phyloP scores from a whole-genome alignment of 2,113 vertebrate genomes.

The Anguilla rostrata region DNA sequence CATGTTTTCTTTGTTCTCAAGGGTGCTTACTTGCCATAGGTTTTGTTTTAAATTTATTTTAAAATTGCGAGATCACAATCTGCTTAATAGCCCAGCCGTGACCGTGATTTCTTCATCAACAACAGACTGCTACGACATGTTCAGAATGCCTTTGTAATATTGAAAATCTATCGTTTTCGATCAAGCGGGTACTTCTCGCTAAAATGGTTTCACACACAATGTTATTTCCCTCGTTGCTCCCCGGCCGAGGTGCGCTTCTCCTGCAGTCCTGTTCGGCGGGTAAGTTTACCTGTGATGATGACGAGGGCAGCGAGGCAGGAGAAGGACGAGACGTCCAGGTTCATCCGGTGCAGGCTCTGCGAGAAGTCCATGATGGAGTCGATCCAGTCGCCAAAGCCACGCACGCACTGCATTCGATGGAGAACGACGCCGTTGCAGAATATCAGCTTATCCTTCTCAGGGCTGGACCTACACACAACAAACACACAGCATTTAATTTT shows the following conservation, averaged over 20 bases:
- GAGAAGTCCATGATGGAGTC: conserved; percentile 90
- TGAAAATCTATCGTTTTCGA: not conserved
- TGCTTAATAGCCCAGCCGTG: not conserved
- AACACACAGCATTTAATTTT: not conserved
- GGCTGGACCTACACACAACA: conserved; percentile 74
- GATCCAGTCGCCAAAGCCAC: conserved; percentile 89
- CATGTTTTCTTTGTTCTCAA: no score
- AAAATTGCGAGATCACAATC: no score
- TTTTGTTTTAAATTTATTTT: no score
- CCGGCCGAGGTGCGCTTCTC: not conserved
- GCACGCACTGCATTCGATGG: conserved; percentile 84
- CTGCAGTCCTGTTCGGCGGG: not conserved
- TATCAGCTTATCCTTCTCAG: conserved; percentile 83
- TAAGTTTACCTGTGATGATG: conserved; percentile 82
- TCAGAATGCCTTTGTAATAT: no score
- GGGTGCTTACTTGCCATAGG: no score
- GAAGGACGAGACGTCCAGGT: conserved; percentile 81
- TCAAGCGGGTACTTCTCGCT: not conserved
- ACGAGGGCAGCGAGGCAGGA: conserved; percentile 87
- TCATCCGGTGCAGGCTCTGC: conserved; percentile 83
- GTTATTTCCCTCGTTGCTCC: not conserved
- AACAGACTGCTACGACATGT: not conserved
- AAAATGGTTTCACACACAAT: not conserved
- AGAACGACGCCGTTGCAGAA: conserved; percentile 89
- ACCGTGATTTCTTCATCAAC: not conserved